Evolutionary conservation across 2,113 vertebrate species (phyloP).

Genomic region (Kryptolebias marmoratus): DNA sequence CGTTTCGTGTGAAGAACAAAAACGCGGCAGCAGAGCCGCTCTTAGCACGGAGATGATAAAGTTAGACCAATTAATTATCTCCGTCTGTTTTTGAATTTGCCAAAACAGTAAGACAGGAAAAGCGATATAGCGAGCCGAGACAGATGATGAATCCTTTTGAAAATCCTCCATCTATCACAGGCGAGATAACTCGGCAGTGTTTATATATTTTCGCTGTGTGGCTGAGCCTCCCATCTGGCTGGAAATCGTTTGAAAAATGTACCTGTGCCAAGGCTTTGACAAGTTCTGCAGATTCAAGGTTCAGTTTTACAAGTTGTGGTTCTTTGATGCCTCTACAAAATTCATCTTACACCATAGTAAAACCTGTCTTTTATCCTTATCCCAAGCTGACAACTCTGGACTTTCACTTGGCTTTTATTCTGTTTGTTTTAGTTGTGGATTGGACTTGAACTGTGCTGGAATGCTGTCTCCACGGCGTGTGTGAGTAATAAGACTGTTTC

Average conservation of each 20-base stretch:
- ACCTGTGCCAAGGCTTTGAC: slow-evolving; percentile 56
- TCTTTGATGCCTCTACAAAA: slow-evolving; percentile 39
- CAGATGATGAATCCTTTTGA: neutral
- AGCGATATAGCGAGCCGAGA: neutral
- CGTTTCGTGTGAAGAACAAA: slow-evolving; percentile 41
- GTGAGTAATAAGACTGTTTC: slow-evolving; percentile 23
- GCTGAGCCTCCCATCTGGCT: slow-evolving; percentile 41
- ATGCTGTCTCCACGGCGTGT: slow-evolving; percentile 3
- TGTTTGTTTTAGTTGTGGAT: slow-evolving; percentile 43
- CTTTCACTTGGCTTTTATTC: slow-evolving; percentile 35
- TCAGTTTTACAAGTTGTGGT: slow-evolving; percentile 41
- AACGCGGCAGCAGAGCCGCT: slow-evolving; percentile 16
- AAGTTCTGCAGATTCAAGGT: slow-evolving; percentile 60
- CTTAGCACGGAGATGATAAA: slow-evolving; percentile 29
- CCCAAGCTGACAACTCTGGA: slow-evolving; percentile 30
- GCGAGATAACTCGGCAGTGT: slow-evolving; percentile 10
- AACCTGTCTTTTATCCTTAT: slow-evolving; percentile 38
- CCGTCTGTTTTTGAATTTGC: slow-evolving; percentile 23
- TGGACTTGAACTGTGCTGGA: slow-evolving; percentile 1
- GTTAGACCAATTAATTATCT: slow-evolving; percentile 47
- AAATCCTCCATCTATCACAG: slow-evolving; percentile 33
- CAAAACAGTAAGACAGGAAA: slow-evolving; percentile 9
- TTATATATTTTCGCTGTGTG: slow-evolving; percentile 32
- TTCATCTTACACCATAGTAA: slow-evolving; percentile 12
- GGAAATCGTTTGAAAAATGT: slow-evolving; percentile 62